These are phyloP conservation scores for Bryconaethiops microstoma DNA, from an alignment of 2,797 vertebrate species.

Conservation along the genomic window DNA sequence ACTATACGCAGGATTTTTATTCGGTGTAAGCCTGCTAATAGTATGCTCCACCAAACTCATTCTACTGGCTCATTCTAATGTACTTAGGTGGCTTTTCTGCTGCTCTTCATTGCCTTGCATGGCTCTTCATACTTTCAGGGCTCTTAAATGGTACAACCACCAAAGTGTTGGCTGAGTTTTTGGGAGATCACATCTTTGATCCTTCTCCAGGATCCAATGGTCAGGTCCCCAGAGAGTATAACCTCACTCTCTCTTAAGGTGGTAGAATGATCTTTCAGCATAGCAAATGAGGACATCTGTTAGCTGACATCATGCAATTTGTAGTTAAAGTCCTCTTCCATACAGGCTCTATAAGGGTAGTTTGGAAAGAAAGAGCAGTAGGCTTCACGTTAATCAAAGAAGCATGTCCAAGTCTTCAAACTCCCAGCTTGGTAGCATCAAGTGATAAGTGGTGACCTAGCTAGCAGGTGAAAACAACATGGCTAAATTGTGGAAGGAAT, in stretches of 20 bases:
- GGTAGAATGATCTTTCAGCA: background rate
- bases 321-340: too few species aligned
- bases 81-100: background rate
- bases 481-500: too few species aligned
- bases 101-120: background rate
- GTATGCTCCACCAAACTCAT: background rate
- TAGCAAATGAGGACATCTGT: background rate
- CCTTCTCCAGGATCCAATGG: background rate
- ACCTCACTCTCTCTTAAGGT: background rate
- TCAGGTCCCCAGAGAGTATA: background rate
- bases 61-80: background rate
- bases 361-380: too few species aligned
- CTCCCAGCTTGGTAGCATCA: too few species aligned
- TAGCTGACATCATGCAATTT: background rate
- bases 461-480: too few species aligned
- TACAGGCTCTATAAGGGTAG: too few species aligned
- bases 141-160: background rate
- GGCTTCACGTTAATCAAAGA: too few species aligned
- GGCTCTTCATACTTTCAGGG: background rate
- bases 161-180: background rate
- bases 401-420: too few species aligned
- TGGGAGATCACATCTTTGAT: background rate
- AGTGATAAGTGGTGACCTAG: too few species aligned
- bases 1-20: conserved; percentile 6
- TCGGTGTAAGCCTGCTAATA: conserved; percentile 8